Base-by-base conservation (phyloP, 2,113 vertebrate genomes). In the Pygathrix nemaeus region DNA sequence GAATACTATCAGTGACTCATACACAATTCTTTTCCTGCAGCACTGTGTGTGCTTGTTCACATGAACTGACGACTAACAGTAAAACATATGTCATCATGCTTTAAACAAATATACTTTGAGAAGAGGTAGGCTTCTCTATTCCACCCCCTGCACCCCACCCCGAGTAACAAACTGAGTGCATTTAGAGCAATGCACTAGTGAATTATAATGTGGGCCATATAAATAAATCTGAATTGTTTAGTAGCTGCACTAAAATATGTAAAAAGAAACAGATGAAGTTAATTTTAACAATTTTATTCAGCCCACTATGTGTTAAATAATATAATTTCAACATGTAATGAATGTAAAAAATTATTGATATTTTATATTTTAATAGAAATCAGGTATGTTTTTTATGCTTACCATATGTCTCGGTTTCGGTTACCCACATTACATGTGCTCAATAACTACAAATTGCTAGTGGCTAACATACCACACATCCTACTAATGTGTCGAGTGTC, bases 231-330 rank as follows among this genome's bases (percentile, higher is more conserved):
- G 48, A 80, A 52, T 23, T 72, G 73, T n/a, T 72, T 70, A 81
- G 3, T 5, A 61, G 48, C 4, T 80, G 13, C 13, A 78, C 30
- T 96, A 73, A 84, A 43, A 45, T 81, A 85, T 64, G 5, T 81
- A 43, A 32, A 14, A 52, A 50, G 43, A 76, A 2, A 68, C 8
- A 78, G 52, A 35, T 85, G 3, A 96, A 90, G 75, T 85, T 86
- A 82, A 79, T 75, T 88, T 86, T 75, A 83, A 92, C 48, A 52
- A 68, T 81, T 90, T 90, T 94, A 76, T 66, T 84, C 20, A 96
- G 72, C 9, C 10, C 9, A 32, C 5, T 76, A 2, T 35, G n/a
- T 78, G 3, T 64, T 80, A 88, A 88, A 87, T 76, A 68, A 25
- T 48, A 25, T 81, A 2, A 66, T 88, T 91, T 90, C 12, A 92